Conservation (phyloP, 2,113 vertebrate species). For the human region DNA sequence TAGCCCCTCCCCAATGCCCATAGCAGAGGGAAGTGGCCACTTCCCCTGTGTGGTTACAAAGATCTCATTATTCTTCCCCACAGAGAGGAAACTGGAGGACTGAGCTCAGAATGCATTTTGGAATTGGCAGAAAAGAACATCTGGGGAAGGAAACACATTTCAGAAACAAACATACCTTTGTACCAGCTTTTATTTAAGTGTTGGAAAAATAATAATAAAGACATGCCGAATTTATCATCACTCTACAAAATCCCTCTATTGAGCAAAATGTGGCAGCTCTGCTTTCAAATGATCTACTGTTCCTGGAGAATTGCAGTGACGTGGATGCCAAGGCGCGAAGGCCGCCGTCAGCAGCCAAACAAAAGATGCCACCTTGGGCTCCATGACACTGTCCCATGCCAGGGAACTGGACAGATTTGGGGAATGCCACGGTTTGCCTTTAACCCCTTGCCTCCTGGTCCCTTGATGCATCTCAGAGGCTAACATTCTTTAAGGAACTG, state of each 20-base stretch:
- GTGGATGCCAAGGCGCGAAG: neutral
- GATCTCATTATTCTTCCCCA: slow-evolving; percentile 61
- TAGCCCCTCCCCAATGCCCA: neutral
- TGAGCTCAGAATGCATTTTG: neutral
- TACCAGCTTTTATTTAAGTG: slow-evolving; percentile 71
- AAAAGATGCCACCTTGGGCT: neutral
- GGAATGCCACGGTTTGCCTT: neutral
- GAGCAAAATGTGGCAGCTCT: slow-evolving; percentile 68
- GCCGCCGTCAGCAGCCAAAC: neutral
- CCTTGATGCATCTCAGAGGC: fast-evolving
- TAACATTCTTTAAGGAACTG: fast-evolving
- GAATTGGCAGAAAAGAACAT: slow-evolving; percentile 75
- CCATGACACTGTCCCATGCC: neutral
- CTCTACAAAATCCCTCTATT: slow-evolving; percentile 70
- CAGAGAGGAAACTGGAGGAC: slow-evolving; percentile 59
- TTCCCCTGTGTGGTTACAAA: slow-evolving; percentile 54
- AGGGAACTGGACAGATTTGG: fast-evolving
- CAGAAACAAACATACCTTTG: slow-evolving; percentile 85
- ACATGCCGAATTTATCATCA: slow-evolving; percentile 65
- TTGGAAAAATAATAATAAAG: slow-evolving; percentile 13
- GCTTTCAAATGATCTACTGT: slow-evolving; percentile 53
- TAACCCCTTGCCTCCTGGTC: neutral
- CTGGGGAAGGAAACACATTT: slow-evolving; percentile 79
- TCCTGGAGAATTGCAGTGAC: slow-evolving; percentile 51
- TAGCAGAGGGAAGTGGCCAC: slow-evolving; percentile 16